Evolutionary conservation across 23 tunicate genomes (phyloP), one percentile per base, ranked within the genome.

Genomic region (Oikopleura dioica): DNA sequence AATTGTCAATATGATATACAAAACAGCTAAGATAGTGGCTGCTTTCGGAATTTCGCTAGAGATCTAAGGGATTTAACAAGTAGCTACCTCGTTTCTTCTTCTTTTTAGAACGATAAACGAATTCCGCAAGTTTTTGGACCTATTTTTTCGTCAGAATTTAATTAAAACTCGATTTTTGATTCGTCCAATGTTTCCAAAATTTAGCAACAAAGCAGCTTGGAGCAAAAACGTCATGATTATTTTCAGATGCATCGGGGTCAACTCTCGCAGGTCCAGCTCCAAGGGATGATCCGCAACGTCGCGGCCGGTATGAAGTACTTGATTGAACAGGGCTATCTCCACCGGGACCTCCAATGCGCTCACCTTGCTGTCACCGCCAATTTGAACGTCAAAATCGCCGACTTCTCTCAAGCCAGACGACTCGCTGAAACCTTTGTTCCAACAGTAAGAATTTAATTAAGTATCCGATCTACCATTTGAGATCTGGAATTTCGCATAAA

Each of bases 311-410:
- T 94, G 99, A 82, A 89, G 58, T 94, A 94, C 77, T 77, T 94
- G 32, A 78, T 86, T 35, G 99, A 94, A 37, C 87, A 86, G 88
- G 99, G 99, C 32, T 94, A 83, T 81, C 82, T 94, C 38, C 99
- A 94, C 44, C 79, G 99, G 1, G 99, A 94, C 68, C 78, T 94
- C 37, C 87, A 95, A 26, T 95, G 95, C 29, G 50, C 87, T 44
- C 86, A 94, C 75, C 81, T 94, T 38, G 63, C 87, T 50, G 88
- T 84, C 75, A 85, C 86, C 78, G 81, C 83, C 35, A 81, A 83
- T 69, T 85, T 94, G 0, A 68, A 83, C 36, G 86, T 95, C 79
- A 94, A 94, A 83, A 94, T 94, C 2, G 88, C 99, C 36, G 99
- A 94, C 78, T 94, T 94, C 68, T 94, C 95, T 37, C 44, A 86